Evolutionary conservation across 2,888 invertebrate genomes (phyloP).

Genomic region (Diaphora mendica): DNA sequence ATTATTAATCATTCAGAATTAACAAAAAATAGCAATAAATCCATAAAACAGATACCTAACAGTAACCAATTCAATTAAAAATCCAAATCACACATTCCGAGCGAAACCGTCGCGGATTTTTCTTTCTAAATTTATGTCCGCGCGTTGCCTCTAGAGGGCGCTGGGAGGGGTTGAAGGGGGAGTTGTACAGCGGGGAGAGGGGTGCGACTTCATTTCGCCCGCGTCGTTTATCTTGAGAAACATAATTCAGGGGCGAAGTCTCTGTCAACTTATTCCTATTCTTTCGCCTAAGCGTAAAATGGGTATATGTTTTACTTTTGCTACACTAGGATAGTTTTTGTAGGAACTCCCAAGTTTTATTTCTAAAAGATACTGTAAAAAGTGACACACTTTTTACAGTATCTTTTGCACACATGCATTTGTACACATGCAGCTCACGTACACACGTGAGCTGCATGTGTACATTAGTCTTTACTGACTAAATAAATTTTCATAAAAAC

Average conservation of each 20-base stretch:
- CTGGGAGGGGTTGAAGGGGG: constrained; percentile 52
- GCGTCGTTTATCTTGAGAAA: constrained; percentile 90
- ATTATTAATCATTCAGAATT: background rate
- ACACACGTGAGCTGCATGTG: background rate
- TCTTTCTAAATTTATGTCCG: constrained; percentile 84
- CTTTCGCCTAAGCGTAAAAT: constrained; percentile 85
- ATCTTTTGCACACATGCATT: too few relatives aligned
- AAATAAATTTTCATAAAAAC: background rate
- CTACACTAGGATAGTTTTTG: constrained; percentile 39
- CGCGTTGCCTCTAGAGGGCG: constrained; percentile 74
- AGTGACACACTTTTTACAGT: too few relatives aligned
- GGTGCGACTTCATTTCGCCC: constrained; percentile 90
- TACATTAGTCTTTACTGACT: background rate
- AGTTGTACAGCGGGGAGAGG: constrained; percentile 58
- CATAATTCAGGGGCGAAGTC: constrained; percentile 88
- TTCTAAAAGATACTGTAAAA: background rate
- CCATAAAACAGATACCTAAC: constrained; percentile 52
- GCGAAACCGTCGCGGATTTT: constrained; percentile 83
- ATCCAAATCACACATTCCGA: constrained; percentile 84
- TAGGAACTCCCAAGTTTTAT: constrained; percentile 5
- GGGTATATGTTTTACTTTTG: constrained; percentile 75
- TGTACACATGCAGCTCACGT: too few relatives aligned
- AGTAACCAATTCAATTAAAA: constrained; percentile 82
- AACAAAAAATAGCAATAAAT: constrained; percentile 31
- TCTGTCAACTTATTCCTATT: constrained; percentile 87